A percentile compares a stretch with the other conserved stretches of the same genome.
Conservation (phyloP, 2,888 invertebrate species). For the Tuta absoluta region DNA sequence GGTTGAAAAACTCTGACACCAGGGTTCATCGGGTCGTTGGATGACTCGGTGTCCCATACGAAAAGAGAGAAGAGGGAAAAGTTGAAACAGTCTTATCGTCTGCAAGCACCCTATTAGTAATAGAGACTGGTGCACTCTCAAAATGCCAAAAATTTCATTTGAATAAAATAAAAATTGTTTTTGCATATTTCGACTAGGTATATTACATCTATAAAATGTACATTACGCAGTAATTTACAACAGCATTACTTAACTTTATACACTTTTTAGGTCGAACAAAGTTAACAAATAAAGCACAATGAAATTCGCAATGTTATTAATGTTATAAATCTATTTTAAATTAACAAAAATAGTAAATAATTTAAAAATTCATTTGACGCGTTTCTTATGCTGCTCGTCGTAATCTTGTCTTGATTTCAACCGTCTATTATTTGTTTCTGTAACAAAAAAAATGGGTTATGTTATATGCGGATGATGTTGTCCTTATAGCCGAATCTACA, state of each 20-base stretch:
- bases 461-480: too few relatives aligned
- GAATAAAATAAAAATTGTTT: slow-evolving; percentile 2
- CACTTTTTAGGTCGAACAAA: background rate
- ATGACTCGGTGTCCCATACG: too few relatives aligned
- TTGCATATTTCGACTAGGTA: background rate
- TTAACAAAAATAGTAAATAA: background rate
- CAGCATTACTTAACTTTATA: background rate
- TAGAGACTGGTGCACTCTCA: too few relatives aligned
- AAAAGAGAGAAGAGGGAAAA: too few relatives aligned
- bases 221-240: slow-evolving; percentile 11
- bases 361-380: background rate
- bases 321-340: background rate
- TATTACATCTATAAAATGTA: slow-evolving; percentile 13
- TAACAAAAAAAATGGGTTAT: background rate
- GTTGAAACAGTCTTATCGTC: too few relatives aligned
- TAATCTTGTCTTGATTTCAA: background rate
- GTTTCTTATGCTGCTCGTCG: background rate
- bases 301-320: slow-evolving; percentile 9
- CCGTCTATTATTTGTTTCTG: background rate
- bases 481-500: too few relatives aligned
- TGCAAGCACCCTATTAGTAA: too few relatives aligned
- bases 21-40: too few relatives aligned
- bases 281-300: background rate
- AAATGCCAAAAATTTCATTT: too few relatives aligned
- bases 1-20: too few relatives aligned